Evolutionary conservation across 1,140 invertebrate species (phyloP), one percentile per base, ranked within the genome.

Genomic region (Hyles vespertilio): DNA sequence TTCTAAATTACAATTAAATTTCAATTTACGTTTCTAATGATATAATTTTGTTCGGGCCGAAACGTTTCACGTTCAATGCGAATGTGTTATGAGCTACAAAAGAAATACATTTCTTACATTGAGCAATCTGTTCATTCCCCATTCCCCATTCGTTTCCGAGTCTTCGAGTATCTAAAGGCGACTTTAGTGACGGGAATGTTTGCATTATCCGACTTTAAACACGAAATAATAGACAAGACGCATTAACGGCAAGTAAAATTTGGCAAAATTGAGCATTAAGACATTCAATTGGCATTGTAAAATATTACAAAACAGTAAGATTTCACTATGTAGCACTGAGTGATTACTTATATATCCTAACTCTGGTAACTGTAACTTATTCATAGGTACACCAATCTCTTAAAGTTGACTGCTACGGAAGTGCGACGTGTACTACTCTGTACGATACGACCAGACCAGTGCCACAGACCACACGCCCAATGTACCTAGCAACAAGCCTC

Each of bases 201-300:
- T 68, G 69, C 73, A 58, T 55, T 56, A 65, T 32, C 56, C 54
- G 66, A 65, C 55, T 59, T 64, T 64, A 65, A 67, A 67, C 63
- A 78, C 67, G 65, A 81, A 80, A 65, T 65, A 74, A 76, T 77
- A 77, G 80, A 86, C 78, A 86, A 86, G 79, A 86, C 74, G 65
- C 63, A 61, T 80, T 81, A 58, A 72, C 82, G 86, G 86, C 86
- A 89, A 87, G 84, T 86, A 79, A 81, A 85, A 87, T 89, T 89
- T 89, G 86, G 86, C 86, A 89, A 87, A 84, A 86, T 89, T 89
- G 86, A 89, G 86, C 86, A 89, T 89, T 80, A 75, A 84, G 75
- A 82, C 77, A 72, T 84, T 83, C 72, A 65, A 81, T 87, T 85
- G 84, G 81, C 82, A 77, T 85, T 73, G 67, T 76, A 76, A 72